Conservation (phyloP, 2,797 vertebrate species). For the Microcaecilia unicolor region DNA sequence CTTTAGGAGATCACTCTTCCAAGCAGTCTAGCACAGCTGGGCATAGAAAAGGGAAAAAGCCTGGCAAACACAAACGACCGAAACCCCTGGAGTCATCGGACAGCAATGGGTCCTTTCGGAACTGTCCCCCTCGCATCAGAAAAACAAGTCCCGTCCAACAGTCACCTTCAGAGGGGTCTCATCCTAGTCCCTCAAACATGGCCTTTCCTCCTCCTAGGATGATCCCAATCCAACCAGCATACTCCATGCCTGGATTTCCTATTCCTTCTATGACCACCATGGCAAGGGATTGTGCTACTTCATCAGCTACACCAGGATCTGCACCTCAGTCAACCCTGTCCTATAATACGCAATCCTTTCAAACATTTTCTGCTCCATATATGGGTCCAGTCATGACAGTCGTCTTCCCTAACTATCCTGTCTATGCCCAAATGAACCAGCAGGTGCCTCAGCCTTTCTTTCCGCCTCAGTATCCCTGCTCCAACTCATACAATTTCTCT, state of each 20-base stretch:
- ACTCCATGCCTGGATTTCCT: conserved; percentile 24
- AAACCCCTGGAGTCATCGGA: conserved; percentile 54
- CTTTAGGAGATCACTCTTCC: conserved; percentile 44
- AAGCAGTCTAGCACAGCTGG: conserved; percentile 31
- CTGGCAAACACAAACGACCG: conserved; percentile 55
- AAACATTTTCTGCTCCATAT: conserved; percentile 36
- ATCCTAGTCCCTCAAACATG: conserved; percentile 28
- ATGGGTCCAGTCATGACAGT: conserved; percentile 55
- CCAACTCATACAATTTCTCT: conserved; percentile 9
- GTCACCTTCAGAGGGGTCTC: conserved; percentile 48
- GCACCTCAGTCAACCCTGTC: conserved; percentile 4
- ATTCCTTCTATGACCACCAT: background rate
- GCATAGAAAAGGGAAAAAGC: conserved; percentile 51
- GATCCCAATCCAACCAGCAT: conserved; percentile 33
- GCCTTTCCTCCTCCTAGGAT: conserved; percentile 25
- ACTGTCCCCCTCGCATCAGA: conserved; percentile 1
- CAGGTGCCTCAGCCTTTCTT: conserved; percentile 27
- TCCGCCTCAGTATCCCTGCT: conserved; percentile 25
- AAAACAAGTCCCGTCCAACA: conserved; percentile 14
- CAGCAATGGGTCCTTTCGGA: conserved; percentile 33
- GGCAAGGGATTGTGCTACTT: background rate
- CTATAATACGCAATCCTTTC: conserved; percentile 21
- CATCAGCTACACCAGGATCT: background rate
- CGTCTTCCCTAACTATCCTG: conserved; percentile 56
- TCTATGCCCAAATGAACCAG: conserved; percentile 42